Evolutionary conservation across 1,140 invertebrate species (phyloP), one percentile per base, ranked within the genome.

Genomic region (Tetranychus urticae): DNA sequence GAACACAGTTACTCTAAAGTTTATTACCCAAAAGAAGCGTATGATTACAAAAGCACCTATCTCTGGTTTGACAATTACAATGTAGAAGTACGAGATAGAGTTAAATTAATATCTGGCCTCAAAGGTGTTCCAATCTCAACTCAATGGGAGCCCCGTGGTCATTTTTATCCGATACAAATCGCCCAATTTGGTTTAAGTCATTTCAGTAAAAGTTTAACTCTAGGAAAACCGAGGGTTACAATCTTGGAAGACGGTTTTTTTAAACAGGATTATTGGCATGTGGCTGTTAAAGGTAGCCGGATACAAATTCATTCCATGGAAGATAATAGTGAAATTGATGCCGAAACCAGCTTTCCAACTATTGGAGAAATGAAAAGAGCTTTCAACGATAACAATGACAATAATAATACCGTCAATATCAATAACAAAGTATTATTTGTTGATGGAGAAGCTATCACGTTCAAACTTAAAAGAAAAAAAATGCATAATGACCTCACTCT

Each of bases 61-160:
- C 87, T 92, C 74, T 91, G 90, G 64, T 97, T 97, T 76, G 88
- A 92, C 69, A 90, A 92, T 71, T 97, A 96, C 71, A 94, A 94
- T 73, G 92, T 97, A 0, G 92, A 97, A 75, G 83, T 84, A 0
- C 77, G 93, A 47, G 90, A 96, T 67, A 75, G 92, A 56, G 92
- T 98, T 0, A 93, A 94, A 75, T 96, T 89, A 71, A 83, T 98
- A 64, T 91, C 85, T 72, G 90, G 84, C 0, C 81, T 79, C 13
- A 85, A 92, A 70, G 88, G 87, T 61, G 88, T 94, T 8, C 89
- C 92, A 1, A 81, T 97, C 46, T 92, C 88, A 2, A 91, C 83
- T 0, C 92, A 97, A 69, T 97, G 92, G 92, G 85, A 89, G 54
- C 66, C 71, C 13, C 67, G 78, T 8, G 92, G 90, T 0, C 96